Conservation (phyloP, 2,797 vertebrate species). For the Pangasius mekongensis region DNA sequence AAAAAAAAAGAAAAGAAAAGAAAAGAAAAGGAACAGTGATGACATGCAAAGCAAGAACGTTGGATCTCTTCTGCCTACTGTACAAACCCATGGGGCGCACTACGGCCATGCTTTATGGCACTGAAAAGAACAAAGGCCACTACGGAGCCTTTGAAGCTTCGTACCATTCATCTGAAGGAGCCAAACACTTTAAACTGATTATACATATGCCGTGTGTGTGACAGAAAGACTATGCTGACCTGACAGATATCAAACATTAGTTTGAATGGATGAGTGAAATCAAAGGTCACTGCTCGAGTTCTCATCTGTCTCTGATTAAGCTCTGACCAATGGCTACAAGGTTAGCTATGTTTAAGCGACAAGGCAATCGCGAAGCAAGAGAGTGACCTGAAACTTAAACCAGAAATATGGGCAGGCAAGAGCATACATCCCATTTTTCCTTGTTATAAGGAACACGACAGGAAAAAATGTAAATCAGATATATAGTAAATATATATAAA, state of each 20-base stretch:
- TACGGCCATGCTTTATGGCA: slow-evolving; percentile 57
- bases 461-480: slow-evolving; percentile 1
- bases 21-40: slow-evolving; percentile 50
- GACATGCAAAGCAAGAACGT: slow-evolving; percentile 61
- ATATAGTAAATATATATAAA: neutral
- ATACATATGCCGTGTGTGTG: slow-evolving; percentile 61
- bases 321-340: slow-evolving; percentile 68
- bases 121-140: slow-evolving; percentile 54
- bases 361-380: slow-evolving; percentile 74
- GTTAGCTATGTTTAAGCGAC: slow-evolving; percentile 76
- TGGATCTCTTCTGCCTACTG: slow-evolving; percentile 54
- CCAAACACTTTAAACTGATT: slow-evolving; percentile 61
- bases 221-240: slow-evolving; percentile 69
- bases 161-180: slow-evolving; percentile 56
- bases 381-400: slow-evolving; percentile 78
- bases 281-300: slow-evolving; percentile 75
- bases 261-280: slow-evolving; percentile 76
- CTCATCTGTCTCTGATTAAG: slow-evolving; percentile 82
- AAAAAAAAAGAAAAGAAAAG: neutral
- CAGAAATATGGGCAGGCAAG: slow-evolving; percentile 62
- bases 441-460: slow-evolving; percentile 21
- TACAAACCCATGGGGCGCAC: slow-evolving; percentile 55
- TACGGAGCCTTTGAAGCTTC: slow-evolving; percentile 39
- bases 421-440: slow-evolving; percentile 25
- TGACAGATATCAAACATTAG: slow-evolving; percentile 70